phyloP scores from a whole-genome alignment of 1,140 invertebrate genomes.

The Ephestia elutella region DNA sequence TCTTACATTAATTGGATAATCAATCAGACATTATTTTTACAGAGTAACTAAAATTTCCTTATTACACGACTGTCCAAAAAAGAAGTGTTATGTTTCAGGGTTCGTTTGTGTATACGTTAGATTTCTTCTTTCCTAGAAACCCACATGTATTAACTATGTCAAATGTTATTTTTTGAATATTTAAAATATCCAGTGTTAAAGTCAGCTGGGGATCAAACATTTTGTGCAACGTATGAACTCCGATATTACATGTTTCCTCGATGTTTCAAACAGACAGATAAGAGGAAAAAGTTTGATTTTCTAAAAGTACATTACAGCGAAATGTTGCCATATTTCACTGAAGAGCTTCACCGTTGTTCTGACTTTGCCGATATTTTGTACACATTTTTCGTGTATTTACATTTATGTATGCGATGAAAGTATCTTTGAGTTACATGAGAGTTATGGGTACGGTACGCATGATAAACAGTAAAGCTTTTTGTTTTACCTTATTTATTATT shows the following conservation, averaged over 20 bases:
- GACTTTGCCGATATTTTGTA: not conserved
- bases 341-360: not conserved
- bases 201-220: not conserved
- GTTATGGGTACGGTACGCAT: not conserved
- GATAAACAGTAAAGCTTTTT: not conserved
- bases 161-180: not conserved
- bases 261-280: not conserved
- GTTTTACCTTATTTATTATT: too few relatives aligned
- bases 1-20: too few relatives aligned
- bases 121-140: too few relatives aligned
- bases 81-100: too few relatives aligned
- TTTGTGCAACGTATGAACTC: not conserved
- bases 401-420: slow-evolving; percentile 2
- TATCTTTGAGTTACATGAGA: not conserved
- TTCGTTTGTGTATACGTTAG: too few relatives aligned
- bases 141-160: too few relatives aligned
- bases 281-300: slow-evolving; percentile 4
- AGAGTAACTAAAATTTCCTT: too few relatives aligned
- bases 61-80: too few relatives aligned
- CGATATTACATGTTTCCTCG: not conserved
- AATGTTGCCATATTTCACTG: slow-evolving; percentile 2
- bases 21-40: too few relatives aligned
- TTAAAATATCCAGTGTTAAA: not conserved
- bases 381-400: not conserved
- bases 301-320: slow-evolving; percentile 1